Conservation (phyloP, 2,888 invertebrate genomes). For the Eristalis arbustorum region DNA sequence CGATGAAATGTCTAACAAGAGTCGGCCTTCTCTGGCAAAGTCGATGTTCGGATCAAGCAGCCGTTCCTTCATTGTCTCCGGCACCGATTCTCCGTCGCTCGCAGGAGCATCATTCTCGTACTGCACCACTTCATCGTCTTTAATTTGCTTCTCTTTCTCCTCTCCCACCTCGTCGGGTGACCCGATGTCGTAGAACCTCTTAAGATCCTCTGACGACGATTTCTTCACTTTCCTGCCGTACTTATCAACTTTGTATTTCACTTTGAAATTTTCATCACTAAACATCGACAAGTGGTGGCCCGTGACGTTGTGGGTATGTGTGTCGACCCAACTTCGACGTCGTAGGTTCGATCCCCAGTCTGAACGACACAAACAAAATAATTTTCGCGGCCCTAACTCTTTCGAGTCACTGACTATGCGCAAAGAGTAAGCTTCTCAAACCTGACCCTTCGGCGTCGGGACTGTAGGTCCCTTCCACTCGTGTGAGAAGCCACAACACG, state of each 20-base stretch:
- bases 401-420: too few species aligned
- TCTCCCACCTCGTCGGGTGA: conserved; percentile 80
- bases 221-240: conserved; percentile 91
- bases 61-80: conserved; percentile 84
- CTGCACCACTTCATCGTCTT: conserved; percentile 74
- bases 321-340: too few species aligned
- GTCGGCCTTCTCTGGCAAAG: conserved; percentile 87
- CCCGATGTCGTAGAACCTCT: conserved; percentile 91
- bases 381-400: too few species aligned
- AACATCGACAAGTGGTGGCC: too few species aligned
- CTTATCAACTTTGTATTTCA: conserved; percentile 94
- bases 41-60: conserved; percentile 88
- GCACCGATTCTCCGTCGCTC: conserved; percentile 82
- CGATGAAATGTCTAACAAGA: conserved; percentile 89
- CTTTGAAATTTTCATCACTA: conserved; percentile 92
- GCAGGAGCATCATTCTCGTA: conserved; percentile 81
- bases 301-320: too few species aligned
- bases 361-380: too few species aligned
- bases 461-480: too few species aligned
- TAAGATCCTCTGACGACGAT: conserved; percentile 90
- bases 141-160: conserved; percentile 75
- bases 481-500: too few species aligned
- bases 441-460: too few species aligned
- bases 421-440: too few species aligned
- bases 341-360: too few species aligned